Percentiles rank a stretch among this genome's conserved stretches.
Evolutionary conservation across 2,888 invertebrate species (phyloP).

Genomic region (Euzophera pinguis): DNA sequence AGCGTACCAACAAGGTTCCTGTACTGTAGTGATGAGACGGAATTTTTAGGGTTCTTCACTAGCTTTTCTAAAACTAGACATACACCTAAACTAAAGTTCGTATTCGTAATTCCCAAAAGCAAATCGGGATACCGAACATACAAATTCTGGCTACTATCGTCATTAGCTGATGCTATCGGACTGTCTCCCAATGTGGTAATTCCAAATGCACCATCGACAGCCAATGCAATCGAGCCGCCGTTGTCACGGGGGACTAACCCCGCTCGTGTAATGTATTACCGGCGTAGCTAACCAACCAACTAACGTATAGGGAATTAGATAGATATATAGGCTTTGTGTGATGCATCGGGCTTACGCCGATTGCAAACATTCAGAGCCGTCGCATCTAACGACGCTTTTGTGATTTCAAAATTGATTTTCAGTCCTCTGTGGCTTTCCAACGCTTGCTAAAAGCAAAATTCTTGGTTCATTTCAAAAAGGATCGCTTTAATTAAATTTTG

Average conservation of each 20-base stretch:
- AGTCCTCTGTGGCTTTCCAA: background rate
- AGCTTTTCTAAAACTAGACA: too few species aligned
- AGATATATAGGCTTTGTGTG: slow-evolving; percentile 33
- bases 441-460: slow-evolving; percentile 1
- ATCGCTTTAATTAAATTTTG: background rate
- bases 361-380: slow-evolving; percentile 8
- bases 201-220: slow-evolving; percentile 49
- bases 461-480: background rate
- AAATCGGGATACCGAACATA: background rate
- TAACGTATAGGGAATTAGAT: slow-evolving; percentile 38
- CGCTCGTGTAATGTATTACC: slow-evolving; percentile 46
- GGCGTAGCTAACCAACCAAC: slow-evolving; percentile 12
- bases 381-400: slow-evolving; percentile 7
- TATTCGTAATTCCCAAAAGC: background rate
- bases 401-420: slow-evolving; percentile 11
- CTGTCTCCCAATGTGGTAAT: slow-evolving; percentile 39
- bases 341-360: slow-evolving; percentile 28
- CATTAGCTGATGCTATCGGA: slow-evolving; percentile 30
- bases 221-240: slow-evolving; percentile 46
- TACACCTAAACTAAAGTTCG: background rate
- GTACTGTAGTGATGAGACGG: too few species aligned
- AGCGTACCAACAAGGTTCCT: too few species aligned
- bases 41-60: too few species aligned
- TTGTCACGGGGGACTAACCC: slow-evolving; percentile 39
- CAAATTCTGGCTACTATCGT: slow-evolving; percentile 14